Percentiles rank a stretch among this genome's conserved stretches.
Evolutionary conservation across 37 sponge, comb jelly and placozoan genomes (phyloP).

Genomic region (Hormiphora californensis): DNA sequence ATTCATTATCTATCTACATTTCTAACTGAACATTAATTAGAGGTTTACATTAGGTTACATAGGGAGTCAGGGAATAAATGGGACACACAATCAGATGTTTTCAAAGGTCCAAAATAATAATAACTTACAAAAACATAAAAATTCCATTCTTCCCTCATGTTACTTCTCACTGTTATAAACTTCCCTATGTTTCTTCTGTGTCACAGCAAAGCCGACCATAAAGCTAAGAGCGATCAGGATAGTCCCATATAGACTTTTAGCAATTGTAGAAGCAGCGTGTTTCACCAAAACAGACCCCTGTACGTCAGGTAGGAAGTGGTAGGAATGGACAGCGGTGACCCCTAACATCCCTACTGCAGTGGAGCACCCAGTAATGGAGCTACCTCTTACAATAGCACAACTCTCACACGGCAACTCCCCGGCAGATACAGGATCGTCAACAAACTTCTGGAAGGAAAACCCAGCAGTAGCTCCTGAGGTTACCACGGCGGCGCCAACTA

Average conservation of each 20-base stretch:
- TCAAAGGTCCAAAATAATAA: too few species aligned
- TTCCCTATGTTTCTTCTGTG: too few species aligned
- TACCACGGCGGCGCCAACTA: not conserved
- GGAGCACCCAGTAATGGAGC: not conserved
- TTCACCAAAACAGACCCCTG: not conserved
- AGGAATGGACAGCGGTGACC: not conserved
- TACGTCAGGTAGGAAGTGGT: not conserved
- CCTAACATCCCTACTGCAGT: conserved; percentile 29
- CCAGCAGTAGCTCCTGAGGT: not conserved
- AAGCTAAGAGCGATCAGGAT: not conserved
- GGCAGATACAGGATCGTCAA: not conserved
- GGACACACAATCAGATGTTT: not conserved
- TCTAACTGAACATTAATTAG: too few species aligned
- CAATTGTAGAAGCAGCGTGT: not conserved
- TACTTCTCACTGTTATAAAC: too few species aligned
- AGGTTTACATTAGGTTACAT: too few species aligned
- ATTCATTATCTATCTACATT: too few species aligned
- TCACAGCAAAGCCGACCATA: not conserved
- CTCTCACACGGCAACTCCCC: not conserved
- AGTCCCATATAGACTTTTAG: not conserved
- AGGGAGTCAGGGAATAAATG: too few species aligned
- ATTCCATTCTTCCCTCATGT: not conserved
- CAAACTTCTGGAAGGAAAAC: not conserved
- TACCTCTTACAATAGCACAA: not conserved
- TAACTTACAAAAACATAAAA: too few species aligned